Percentiles rank a stretch among this genome's conserved stretches.
Evolutionary conservation across 2,888 invertebrate genomes (phyloP).

Genomic region (Andrena fulva): DNA sequence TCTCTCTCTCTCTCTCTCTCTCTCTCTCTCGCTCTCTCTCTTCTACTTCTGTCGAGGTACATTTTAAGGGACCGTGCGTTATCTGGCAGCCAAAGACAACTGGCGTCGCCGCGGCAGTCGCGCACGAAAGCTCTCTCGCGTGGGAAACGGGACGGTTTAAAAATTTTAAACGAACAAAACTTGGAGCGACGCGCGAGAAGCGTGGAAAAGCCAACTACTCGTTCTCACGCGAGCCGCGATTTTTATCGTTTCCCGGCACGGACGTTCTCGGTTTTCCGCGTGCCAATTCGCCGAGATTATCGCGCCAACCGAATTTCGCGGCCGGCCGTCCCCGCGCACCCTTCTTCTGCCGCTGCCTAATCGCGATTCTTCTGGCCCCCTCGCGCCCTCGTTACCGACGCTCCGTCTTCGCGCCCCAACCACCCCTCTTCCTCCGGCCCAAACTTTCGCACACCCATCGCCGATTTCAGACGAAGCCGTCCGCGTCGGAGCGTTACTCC

Average conservation of each 20-base stretch:
- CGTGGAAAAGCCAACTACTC: slow-evolving; percentile 27
- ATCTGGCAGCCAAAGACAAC: slow-evolving; percentile 57
- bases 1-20: slow-evolving; percentile 31
- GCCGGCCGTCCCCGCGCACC: neutral
- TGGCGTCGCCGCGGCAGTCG: slow-evolving; percentile 44
- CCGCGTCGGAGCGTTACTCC: neutral
- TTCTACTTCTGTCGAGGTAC: slow-evolving; percentile 32
- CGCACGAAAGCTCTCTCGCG: neutral
- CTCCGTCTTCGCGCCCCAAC: too few relatives aligned
- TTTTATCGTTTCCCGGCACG: slow-evolving; percentile 27
- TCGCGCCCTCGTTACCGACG: too few relatives aligned
- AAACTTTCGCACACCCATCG: too few relatives aligned
- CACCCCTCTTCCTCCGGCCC: too few relatives aligned
- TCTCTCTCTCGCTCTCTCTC: slow-evolving; percentile 25
- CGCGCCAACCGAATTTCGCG: slow-evolving; percentile 5
- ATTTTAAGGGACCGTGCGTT: slow-evolving; percentile 70
- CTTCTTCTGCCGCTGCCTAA: neutral
- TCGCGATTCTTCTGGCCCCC: neutral
- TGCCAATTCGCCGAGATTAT: slow-evolving; percentile 37
- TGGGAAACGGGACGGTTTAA: slow-evolving; percentile 13
- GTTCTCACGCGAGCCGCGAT: slow-evolving; percentile 43
- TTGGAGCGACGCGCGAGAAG: neutral
- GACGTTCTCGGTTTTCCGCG: slow-evolving; percentile 26
- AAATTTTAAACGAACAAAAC: slow-evolving; percentile 20
- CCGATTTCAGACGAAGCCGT: neutral